Percentiles rank a stretch among this genome's conserved stretches.
phyloP scores from a whole-genome alignment of 2,113 vertebrate genomes.

The Eurypyga helias region DNA sequence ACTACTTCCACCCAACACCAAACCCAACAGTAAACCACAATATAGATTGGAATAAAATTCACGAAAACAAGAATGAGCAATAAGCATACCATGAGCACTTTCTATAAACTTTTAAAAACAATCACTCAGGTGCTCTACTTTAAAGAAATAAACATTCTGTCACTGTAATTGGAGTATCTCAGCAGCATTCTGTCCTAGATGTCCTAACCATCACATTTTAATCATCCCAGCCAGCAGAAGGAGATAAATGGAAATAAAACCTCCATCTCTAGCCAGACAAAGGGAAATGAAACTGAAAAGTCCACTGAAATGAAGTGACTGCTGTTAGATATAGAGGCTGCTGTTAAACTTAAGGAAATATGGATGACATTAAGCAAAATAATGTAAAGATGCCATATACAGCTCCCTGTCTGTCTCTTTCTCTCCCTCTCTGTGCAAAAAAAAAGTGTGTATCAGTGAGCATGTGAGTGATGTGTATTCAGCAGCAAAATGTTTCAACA shows the following conservation, averaged over 20 bases:
- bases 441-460: not conserved
- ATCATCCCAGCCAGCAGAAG: not conserved
- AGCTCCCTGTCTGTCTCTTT: not conserved
- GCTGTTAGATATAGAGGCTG: not conserved
- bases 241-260: not conserved
- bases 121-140: not conserved
- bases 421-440: not conserved
- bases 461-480: not conserved
- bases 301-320: not conserved
- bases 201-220: not conserved
- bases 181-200: not conserved
- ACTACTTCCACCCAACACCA: not conserved
- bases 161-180: not conserved
- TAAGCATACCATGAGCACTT: not conserved
- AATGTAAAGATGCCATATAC: not conserved
- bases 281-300: not conserved
- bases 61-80: not conserved
- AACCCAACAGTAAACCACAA: not conserved
- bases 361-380: not conserved
- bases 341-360: not conserved
- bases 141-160: not conserved
- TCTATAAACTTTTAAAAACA: not conserved
- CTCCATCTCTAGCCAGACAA: not conserved
- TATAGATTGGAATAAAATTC: not conserved
- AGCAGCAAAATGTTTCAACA: not conserved